Evolutionary conservation across 2,888 invertebrate species (phyloP).

Genomic region (Lissonota sp.): DNA sequence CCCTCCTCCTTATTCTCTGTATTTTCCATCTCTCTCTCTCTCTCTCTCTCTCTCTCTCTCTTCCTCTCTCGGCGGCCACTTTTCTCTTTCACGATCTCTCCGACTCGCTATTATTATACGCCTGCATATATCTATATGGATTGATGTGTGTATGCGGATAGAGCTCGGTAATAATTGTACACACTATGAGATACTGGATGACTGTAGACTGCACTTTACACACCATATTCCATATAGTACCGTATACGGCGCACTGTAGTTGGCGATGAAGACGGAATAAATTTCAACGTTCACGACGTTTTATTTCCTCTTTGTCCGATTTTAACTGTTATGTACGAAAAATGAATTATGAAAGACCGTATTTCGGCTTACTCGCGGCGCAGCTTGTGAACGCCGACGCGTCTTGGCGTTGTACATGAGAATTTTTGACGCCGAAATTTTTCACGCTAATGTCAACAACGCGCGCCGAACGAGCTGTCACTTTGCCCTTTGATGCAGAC

Average conservation of each 20-base stretch:
- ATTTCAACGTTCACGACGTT: not conserved
- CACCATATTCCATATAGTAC: too few species aligned
- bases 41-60: conserved; percentile 6
- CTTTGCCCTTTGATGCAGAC: conserved; percentile 66
- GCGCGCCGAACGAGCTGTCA: conserved; percentile 67
- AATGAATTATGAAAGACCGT: not conserved
- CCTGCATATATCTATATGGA: not conserved
- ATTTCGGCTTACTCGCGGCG: conserved; percentile 15
- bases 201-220: not conserved
- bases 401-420: conserved; percentile 25
- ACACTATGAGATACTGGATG: not conserved
- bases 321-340: not conserved
- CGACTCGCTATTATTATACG: conserved; percentile 3
- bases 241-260: too few species aligned
- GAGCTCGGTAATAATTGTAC: not conserved
- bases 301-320: not conserved
- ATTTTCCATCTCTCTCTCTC: conserved; percentile 1
- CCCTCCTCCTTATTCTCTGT: conserved; percentile 66
- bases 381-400: conserved; percentile 27
- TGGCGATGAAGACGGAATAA: not conserved
- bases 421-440: conserved; percentile 46
- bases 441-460: conserved; percentile 68
- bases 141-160: not conserved
- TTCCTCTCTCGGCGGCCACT: conserved; percentile 40
- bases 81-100: conserved; percentile 44